These are phyloP conservation scores for Aurelia aurita DNA, from an alignment of 30 jellyfish, hydroid and myxozoan species.

Conservation along the genomic window DNA sequence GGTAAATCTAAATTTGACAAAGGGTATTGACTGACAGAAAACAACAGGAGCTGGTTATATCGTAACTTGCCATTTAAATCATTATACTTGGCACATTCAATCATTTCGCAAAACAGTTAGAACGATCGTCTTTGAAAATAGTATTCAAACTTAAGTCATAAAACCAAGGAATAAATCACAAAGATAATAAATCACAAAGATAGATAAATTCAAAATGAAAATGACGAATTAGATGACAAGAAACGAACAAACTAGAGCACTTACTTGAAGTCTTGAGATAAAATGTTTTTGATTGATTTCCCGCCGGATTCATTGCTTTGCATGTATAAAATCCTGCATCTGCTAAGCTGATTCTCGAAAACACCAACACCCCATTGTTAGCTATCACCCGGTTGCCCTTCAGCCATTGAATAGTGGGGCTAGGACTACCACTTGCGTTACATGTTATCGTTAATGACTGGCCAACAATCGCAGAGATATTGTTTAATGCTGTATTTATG, in stretches of 20 bases:
- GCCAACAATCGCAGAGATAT: constrained; percentile 50
- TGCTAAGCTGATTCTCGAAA: constrained; percentile 15
- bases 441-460: constrained; percentile 30
- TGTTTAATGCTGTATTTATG: constrained; percentile 25
- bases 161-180: background rate
- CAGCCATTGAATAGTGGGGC: constrained; percentile 48
- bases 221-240: no score
- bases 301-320: constrained; percentile 57
- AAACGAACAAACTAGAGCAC: background rate
- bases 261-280: constrained; percentile 38
- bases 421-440: constrained; percentile 54
- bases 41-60: no score
- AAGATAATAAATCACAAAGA: no score
- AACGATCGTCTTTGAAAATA: no score
- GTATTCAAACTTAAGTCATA: background rate
- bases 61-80: no score
- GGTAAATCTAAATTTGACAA: no score
- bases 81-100: no score
- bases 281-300: constrained; percentile 33
- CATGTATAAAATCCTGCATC: constrained; percentile 60
- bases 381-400: background rate
- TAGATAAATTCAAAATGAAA: no score
- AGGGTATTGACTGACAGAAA: no score
- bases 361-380: constrained; percentile 4
- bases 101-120: no score